A percentile compares a stretch with the other conserved stretches of the same genome.
phyloP scores from a whole-genome alignment of 2,797 vertebrate genomes.

The Chanos chanos region DNA sequence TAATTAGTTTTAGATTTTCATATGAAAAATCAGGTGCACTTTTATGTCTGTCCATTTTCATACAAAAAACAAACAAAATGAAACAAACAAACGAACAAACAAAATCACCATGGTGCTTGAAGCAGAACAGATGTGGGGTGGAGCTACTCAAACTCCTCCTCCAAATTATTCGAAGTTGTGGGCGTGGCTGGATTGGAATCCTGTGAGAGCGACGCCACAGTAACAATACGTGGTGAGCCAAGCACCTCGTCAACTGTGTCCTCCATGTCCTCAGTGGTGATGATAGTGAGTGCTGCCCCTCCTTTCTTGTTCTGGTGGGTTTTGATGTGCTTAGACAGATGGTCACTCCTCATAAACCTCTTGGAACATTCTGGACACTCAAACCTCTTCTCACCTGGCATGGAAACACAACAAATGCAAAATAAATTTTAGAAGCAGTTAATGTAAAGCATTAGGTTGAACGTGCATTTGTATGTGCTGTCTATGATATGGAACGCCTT shows the following conservation, averaged over 20 bases:
- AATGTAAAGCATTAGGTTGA: not conserved
- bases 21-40: conserved; percentile 66
- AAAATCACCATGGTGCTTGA: conserved; percentile 47
- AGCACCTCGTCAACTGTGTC: conserved; percentile 87
- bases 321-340: conserved; percentile 99
- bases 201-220: conserved; percentile 87
- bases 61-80: conserved; percentile 37
- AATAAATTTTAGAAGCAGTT: too few species aligned
- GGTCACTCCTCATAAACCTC: conserved; percentile 98
- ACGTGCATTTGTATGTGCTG: not conserved
- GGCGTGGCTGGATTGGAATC: conserved; percentile 96
- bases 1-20: conserved; percentile 56
- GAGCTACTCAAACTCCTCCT: conserved; percentile 76
- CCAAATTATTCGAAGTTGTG: conserved; percentile 91
- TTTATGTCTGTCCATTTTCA: conserved; percentile 55
- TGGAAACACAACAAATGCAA: not conserved
- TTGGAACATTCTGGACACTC: conserved; percentile 98
- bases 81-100: conserved; percentile 54
- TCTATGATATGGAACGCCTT: too few species aligned
- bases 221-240: conserved; percentile 89
- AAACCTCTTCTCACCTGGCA: conserved; percentile 93
- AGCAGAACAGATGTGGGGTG: not conserved
- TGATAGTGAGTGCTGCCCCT: conserved; percentile 90
- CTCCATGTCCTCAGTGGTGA: conserved; percentile 97
- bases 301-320: conserved; percentile 99